Evolutionary conservation across 2,888 invertebrate genomes (phyloP).

Genomic region (Mechanitis mazaeus): DNA sequence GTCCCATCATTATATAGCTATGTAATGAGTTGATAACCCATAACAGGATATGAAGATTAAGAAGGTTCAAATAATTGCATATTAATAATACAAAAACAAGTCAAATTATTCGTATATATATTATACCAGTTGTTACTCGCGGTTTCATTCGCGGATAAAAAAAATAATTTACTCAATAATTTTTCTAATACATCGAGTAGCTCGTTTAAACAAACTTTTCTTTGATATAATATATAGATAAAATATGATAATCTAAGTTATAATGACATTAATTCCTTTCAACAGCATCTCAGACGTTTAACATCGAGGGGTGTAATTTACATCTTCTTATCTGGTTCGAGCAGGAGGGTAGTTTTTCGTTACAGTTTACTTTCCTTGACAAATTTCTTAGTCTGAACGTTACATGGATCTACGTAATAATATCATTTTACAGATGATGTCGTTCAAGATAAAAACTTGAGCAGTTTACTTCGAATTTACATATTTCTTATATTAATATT

Average conservation of each 20-base stretch:
- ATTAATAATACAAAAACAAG: too few species aligned
- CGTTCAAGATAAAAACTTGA: conserved; percentile 18
- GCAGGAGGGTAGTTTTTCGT: conserved; percentile 43
- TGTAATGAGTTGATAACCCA: background rate
- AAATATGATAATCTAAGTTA: conserved; percentile 15
- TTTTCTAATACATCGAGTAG: too few species aligned
- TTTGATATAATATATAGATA: background rate
- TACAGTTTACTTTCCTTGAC: conserved; percentile 24
- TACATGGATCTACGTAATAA: conserved; percentile 37
- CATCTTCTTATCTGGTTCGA: conserved; percentile 63
- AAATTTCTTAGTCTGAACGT: conserved; percentile 21
- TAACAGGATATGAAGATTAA: background rate
- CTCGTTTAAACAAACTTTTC: too few species aligned
- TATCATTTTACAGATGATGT: conserved; percentile 40
- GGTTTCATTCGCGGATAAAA: too few species aligned
- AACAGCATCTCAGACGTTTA: conserved; percentile 56
- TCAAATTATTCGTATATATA: too few species aligned
- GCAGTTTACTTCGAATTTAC: conserved; percentile 14
- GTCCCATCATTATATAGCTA: conserved; percentile 12
- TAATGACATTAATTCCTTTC: conserved; percentile 61
- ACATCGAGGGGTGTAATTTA: conserved; percentile 61
- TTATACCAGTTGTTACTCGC: too few species aligned
- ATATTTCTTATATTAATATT: conserved; percentile 9
- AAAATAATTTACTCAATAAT: too few species aligned
- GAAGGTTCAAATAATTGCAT: background rate